These are phyloP conservation scores for Nesoenas mayeri DNA, from an alignment of 2,113 vertebrate species.

Conservation along the genomic window DNA sequence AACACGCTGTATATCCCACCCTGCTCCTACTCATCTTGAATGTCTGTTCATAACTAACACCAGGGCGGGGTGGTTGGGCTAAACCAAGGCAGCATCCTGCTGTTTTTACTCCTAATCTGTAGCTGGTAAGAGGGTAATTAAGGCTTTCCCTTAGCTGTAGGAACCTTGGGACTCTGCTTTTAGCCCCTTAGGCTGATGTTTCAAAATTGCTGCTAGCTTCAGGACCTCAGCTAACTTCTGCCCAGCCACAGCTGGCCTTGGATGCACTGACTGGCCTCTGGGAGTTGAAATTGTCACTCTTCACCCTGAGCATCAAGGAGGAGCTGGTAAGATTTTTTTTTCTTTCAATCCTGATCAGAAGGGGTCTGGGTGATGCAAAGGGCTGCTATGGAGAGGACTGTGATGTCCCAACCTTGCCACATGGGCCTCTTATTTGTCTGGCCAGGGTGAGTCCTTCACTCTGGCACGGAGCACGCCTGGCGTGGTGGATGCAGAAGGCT, in stretches of 20 bases:
- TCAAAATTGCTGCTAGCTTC: neutral
- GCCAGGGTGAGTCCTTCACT: neutral
- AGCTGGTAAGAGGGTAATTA: neutral
- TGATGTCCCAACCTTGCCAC: neutral
- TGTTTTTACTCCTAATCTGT: neutral
- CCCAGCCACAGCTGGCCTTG: neutral
- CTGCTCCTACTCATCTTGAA: neutral
- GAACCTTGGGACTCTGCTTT: neutral
- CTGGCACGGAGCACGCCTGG: accelerated
- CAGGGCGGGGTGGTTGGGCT: neutral
- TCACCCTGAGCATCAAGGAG: neutral
- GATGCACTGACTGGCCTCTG: neutral
- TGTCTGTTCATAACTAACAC: neutral
- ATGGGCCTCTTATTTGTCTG: neutral
- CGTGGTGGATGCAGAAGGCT: neutral
- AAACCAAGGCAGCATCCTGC: neutral
- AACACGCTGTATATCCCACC: neutral
- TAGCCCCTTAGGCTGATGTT: neutral
- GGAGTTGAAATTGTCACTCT: neutral
- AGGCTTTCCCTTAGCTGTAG: neutral
- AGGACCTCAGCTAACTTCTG: neutral
- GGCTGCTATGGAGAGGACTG: neutral
- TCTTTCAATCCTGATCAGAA: neutral
- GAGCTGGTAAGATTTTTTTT: neutral
- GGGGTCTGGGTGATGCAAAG: neutral